Evolutionary conservation across 1,140 invertebrate species (phyloP), one percentile per base, ranked within the genome.

Genomic region (Leptonema lineaticorne): DNA sequence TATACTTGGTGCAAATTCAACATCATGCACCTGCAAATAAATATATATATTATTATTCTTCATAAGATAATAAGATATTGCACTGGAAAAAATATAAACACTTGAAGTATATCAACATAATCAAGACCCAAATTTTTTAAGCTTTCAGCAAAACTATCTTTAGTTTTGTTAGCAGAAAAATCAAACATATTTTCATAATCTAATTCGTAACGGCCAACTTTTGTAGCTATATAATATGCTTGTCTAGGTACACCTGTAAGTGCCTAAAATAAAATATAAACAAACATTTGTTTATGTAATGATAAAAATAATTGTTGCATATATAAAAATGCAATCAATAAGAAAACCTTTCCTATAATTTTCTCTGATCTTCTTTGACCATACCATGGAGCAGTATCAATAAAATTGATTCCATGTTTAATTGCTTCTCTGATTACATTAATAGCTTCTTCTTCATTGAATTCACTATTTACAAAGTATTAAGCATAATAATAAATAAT

Each of bases 371-470:
- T 84, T 4, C 94, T 92, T 82, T 93, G 92, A 0, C 95, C 94
- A 78, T 97, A 97, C 87, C 89, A 96, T 0, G 93, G 93, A 1
- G 89, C 90, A 0, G 93, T 96, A 76, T 97, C 95, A 58, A 97
- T 89, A 71, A 93, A 95, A 82, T 97, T 97, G 18, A 97, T 85
- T 1, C 95, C 95, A 29, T 79, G 82, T 75, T 86, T 89, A 16
- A 97, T 78, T 3, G 89, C 90, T 71, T 88, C 80, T 45, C 85
- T 81, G 33, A 97, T 83, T 0, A 90, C 87, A 56, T 86, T 76
- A 62, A 90, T 86, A 20, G 86, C 89, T 77, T 92, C 87, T 16
- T 83, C 75, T 57, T 89, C 83, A 65, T 68, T 33, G 29, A 64
- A 68, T 28, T 58, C 48, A 50, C 70, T 72, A 29, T 18, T 53